Conservation (phyloP, 1,140 invertebrate genomes). For the Cardiocondyla obscurior region DNA sequence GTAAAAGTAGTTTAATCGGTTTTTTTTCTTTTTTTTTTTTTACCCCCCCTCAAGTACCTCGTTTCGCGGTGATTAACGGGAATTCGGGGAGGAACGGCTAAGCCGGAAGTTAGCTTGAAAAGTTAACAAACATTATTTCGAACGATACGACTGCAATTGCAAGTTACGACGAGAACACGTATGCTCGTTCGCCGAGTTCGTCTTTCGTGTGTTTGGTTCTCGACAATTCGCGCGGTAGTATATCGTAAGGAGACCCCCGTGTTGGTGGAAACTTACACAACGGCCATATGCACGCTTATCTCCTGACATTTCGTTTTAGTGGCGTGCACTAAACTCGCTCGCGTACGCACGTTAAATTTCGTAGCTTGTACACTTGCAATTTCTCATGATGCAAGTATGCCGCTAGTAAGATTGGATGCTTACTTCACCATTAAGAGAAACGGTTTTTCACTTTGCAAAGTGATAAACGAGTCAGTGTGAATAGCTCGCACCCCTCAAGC, state of each 20-base stretch:
- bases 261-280: conserved; percentile 24
- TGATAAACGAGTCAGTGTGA: conserved; percentile 10
- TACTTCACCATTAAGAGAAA: conserved; percentile 23
- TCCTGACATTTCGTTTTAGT: conserved; percentile 43
- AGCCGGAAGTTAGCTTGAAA: conserved; percentile 25
- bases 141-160: conserved; percentile 25
- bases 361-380: conserved; percentile 21
- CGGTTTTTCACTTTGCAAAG: neutral
- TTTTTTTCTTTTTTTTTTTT: conserved; percentile 18
- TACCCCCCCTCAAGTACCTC: neutral
- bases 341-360: conserved; percentile 38
- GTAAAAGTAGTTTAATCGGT: conserved; percentile 18
- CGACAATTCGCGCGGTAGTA: conserved; percentile 8
- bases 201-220: conserved; percentile 35
- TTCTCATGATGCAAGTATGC: conserved; percentile 17
- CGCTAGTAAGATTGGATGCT: neutral
- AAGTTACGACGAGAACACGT: conserved; percentile 25
- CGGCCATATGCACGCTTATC: conserved; percentile 31
- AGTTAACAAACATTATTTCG: conserved; percentile 38
- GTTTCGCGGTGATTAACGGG: conserved; percentile 25
- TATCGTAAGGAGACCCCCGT: neutral
- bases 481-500: neutral
- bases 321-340: conserved; percentile 13
- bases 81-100: neutral
- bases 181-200: conserved; percentile 32